These are phyloP conservation scores for Drosophila fungiperda DNA, from an alignment of 2,888 invertebrate species.

Conservation along the genomic window DNA sequence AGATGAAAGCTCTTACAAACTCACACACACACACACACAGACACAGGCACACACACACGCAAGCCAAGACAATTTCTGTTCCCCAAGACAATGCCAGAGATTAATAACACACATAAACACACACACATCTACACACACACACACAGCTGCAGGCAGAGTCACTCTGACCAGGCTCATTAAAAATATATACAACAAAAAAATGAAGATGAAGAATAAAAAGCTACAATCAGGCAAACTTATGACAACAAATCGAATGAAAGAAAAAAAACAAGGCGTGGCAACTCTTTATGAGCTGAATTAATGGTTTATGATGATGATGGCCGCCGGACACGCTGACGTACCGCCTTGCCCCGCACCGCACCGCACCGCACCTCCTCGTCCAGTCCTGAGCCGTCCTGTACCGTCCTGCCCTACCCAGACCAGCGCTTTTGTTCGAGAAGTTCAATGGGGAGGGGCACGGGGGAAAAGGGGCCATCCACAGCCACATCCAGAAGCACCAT, in stretches of 20 bases:
- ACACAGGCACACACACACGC: background rate
- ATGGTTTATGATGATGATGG: constrained; percentile 72
- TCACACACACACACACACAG: background rate
- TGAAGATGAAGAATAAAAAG: constrained; percentile 1
- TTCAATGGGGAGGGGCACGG: background rate
- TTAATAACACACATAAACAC: constrained; percentile 15
- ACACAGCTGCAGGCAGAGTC: background rate
- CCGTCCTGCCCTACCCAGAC: background rate
- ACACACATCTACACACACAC: background rate
- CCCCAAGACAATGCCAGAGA: constrained; percentile 14
- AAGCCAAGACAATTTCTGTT: constrained; percentile 11
- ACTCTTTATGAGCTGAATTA: constrained; percentile 70
- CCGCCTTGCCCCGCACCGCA: constrained; percentile 2
- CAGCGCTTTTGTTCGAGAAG: constrained; percentile 10
- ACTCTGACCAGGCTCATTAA: constrained; percentile 25
- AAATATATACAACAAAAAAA: constrained; percentile 1
- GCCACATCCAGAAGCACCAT: constrained; percentile 10
- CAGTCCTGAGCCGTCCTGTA: background rate
- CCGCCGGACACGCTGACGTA: constrained; percentile 43
- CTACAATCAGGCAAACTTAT: constrained; percentile 3
- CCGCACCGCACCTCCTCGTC: constrained; percentile 19
- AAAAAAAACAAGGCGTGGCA: constrained; percentile 57
- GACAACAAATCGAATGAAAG: background rate
- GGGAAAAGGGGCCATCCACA: constrained; percentile 3
- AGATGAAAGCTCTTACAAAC: constrained; percentile 42